Base-by-base conservation (phyloP, 1,140 invertebrate genomes). In the Zaprionus kolodkinae region DNA sequence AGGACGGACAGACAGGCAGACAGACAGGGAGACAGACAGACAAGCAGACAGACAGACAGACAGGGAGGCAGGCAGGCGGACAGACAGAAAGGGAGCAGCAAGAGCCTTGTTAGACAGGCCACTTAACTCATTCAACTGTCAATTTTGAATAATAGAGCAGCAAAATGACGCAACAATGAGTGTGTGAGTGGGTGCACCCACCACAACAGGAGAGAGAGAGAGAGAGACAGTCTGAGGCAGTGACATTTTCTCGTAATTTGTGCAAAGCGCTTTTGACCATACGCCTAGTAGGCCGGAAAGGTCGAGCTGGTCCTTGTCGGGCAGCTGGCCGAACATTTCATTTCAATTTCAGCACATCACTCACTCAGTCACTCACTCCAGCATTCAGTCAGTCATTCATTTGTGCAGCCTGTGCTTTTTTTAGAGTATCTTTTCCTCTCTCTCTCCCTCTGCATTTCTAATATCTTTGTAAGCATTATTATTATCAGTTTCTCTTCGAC, bases 121-220 rank as follows among this genome's bases (percentile, higher is more conserved):
- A 88, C 79, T 88, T 88, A 71, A 79, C 81, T 80, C 81, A 89
- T 81, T 88, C 86, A 88, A 76, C 86, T 89, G 81, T 85, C 86
- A 90, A 85, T 89, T 89, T 89, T 90, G 86, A 89, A 89, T 89
- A 89, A 90, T 85, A 81, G 81, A 85, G 66, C 75, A 85, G 76
- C 78, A 84, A 88, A 89, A 81, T 89, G 84, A 79, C 78, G 80
- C 78, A 85, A 89, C 84, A 84, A 88, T 89, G 70, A 65, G 17
- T 33, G 43, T 21, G 27, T 30, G 27, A 17, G 55, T 63, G 45
- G 40, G 55, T 70, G 35, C 30, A 45, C 2, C n/a, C n/a, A 6
- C 21, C 2, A 21, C 21, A 45, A 7, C 3, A 43, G 3, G 7
- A 15, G 40, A 15, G 40, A 9, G 0, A 15, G n/a, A 15, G 13